Evolutionary conservation across 1,140 invertebrate genomes (phyloP).

Genomic region (Oryzaephilus surinamensis): DNA sequence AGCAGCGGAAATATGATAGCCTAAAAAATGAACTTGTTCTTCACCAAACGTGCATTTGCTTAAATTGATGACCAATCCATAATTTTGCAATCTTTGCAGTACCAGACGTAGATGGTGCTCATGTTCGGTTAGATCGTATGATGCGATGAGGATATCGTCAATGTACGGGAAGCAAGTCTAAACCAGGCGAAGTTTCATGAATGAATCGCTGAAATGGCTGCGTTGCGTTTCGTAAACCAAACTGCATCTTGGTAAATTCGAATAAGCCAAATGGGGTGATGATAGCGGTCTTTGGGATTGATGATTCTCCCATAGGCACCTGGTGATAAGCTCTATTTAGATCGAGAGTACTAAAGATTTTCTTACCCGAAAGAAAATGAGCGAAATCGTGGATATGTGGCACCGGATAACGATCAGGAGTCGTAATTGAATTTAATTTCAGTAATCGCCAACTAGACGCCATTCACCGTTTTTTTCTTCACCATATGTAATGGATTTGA

Average conservation of each 20-base stretch:
- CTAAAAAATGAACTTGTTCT: constrained; percentile 26
- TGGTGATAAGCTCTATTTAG: too few species aligned
- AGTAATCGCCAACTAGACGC: too few species aligned
- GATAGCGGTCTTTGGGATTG: too few species aligned
- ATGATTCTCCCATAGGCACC: too few species aligned
- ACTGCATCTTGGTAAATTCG: too few species aligned
- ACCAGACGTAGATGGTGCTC: constrained; percentile 17
- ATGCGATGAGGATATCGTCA: constrained; percentile 32
- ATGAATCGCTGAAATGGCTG: too few species aligned
- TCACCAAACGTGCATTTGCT: constrained; percentile 25
- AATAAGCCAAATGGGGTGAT: too few species aligned
- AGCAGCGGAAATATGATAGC: constrained; percentile 22
- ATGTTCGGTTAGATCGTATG: constrained; percentile 23
- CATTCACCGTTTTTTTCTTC: constrained; percentile 33
- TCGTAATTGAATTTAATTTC: constrained; percentile 34
- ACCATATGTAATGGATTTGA: constrained; percentile 35
- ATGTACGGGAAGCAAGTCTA: constrained; percentile 21
- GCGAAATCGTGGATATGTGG: constrained; percentile 31
- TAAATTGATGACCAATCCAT: constrained; percentile 25
- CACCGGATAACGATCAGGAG: too few species aligned
- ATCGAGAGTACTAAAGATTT: too few species aligned
- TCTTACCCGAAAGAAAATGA: constrained; percentile 14
- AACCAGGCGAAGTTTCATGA: neutral
- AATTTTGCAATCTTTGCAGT: constrained; percentile 19
- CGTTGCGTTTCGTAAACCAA: too few species aligned